A percentile compares a stretch with the other conserved stretches of the same genome.
Evolutionary conservation across 2,113 vertebrate genomes (phyloP).

Genomic region (Sorex araneus): DNA sequence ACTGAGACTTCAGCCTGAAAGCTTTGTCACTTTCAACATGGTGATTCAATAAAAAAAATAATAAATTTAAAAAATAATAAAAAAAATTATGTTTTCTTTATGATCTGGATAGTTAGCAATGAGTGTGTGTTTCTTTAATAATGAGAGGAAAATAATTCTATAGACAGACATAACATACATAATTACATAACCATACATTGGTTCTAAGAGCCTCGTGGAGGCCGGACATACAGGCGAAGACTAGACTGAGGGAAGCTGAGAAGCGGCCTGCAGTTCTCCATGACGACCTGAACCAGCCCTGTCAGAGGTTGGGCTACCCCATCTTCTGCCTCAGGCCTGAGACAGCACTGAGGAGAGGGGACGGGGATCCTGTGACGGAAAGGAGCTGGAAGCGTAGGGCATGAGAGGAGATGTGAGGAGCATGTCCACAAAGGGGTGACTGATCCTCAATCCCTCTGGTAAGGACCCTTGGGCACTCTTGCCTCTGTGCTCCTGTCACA

Average conservation of each 20-base stretch:
- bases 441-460: not conserved
- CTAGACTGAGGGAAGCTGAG: not conserved
- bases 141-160: not conserved
- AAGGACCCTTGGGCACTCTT: not conserved
- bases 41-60: too few relatives aligned
- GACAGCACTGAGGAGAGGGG: not conserved
- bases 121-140: not conserved
- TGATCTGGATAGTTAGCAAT: slow-evolving; percentile 10
- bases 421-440: accelerated
- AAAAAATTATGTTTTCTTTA: too few relatives aligned
- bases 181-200: not conserved
- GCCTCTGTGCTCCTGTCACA: not conserved
- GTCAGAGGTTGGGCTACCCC: too few relatives aligned
- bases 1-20: too few relatives aligned
- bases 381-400: not conserved
- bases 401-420: not conserved
- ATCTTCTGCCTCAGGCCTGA: slow-evolving; percentile 4
- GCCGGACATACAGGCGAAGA: not conserved
- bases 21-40: too few relatives aligned
- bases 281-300: not conserved
- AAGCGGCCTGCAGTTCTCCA: not conserved
- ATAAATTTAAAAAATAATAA: too few relatives aligned
- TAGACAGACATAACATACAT: not conserved
- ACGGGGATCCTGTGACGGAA: not conserved
- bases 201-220: not conserved